Evolutionary conservation across 2,113 vertebrate genomes (phyloP).

Genomic region (Urocynchramus pylzowi): DNA sequence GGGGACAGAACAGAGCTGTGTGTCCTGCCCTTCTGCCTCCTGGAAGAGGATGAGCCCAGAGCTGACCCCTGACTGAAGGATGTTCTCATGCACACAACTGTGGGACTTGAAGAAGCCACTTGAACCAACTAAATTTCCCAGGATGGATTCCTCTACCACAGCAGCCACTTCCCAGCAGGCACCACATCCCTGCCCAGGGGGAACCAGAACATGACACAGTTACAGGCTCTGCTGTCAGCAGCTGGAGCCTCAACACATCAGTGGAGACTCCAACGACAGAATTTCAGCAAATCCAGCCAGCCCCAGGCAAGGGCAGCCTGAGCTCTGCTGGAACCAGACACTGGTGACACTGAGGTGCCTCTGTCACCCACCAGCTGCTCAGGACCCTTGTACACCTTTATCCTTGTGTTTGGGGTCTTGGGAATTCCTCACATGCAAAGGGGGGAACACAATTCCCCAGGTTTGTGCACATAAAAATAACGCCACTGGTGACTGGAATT

Average conservation of each 20-base stretch:
- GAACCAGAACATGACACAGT: not conserved
- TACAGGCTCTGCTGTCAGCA: not conserved
- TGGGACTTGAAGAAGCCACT: not conserved
- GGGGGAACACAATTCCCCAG: not conserved
- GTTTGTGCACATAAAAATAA: not conserved
- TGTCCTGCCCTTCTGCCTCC: not conserved
- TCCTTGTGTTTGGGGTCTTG: not conserved
- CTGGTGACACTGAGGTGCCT: not conserved
- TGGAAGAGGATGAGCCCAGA: not conserved
- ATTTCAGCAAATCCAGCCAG: not conserved
- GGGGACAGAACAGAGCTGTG: rapidly evolving
- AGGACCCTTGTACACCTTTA: not conserved
- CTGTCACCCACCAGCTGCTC: not conserved
- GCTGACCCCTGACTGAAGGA: not conserved
- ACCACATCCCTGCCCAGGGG: not conserved
- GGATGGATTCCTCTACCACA: not conserved
- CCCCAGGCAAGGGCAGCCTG: not conserved
- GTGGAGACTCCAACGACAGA: not conserved
- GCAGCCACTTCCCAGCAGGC: not conserved
- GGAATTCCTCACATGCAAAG: not conserved
- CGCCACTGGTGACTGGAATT: rapidly evolving
- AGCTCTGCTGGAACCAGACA: not conserved
- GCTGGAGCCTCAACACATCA: not conserved
- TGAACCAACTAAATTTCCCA: rapidly evolving
- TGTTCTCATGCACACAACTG: not conserved